Evolutionary conservation across 1,140 invertebrate species (phyloP).

Genomic region (Oscheius sp.): DNA sequence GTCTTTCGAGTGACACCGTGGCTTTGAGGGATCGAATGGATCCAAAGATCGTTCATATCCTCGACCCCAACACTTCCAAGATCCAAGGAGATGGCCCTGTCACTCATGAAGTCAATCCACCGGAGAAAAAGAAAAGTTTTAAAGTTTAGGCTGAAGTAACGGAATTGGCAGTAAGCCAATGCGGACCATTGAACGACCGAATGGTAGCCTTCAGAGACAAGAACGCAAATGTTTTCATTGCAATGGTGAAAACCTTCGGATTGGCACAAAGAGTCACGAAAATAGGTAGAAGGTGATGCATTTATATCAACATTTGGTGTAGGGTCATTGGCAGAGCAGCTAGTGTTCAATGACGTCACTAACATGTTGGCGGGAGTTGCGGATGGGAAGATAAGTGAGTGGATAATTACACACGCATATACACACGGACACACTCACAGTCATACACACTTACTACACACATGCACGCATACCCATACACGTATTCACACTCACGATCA

Average conservation of each 20-base stretch:
- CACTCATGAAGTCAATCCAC: constrained; percentile 63
- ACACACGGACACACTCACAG: too few relatives aligned
- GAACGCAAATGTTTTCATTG: constrained; percentile 76
- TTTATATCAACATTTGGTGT: constrained; percentile 32
- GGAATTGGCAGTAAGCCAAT: constrained; percentile 76
- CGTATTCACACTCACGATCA: too few relatives aligned
- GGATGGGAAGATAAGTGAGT: constrained; percentile 70
- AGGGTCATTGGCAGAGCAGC: constrained; percentile 76
- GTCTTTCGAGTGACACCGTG: constrained; percentile 77
- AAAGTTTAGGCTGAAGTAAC: constrained; percentile 70
- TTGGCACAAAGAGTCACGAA: constrained; percentile 66
- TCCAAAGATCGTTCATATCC: constrained; percentile 79
- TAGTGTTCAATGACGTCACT: constrained; percentile 77
- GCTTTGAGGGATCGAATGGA: constrained; percentile 79
- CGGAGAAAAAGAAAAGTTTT: background rate
- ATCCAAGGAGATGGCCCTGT: constrained; percentile 71
- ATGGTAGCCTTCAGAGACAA: constrained; percentile 77
- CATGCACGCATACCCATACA: too few relatives aligned
- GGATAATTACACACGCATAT: background rate
- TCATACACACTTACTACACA: too few relatives aligned
- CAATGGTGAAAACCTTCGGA: constrained; percentile 71
- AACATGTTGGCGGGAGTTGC: constrained; percentile 81
- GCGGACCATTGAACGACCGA: constrained; percentile 71
- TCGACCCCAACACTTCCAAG: constrained; percentile 75
- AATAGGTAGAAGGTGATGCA: constrained; percentile 68